Percentiles rank a stretch among this genome's conserved stretches.
These are phyloP conservation scores for Cyanistes caeruleus DNA, from an alignment of 2,113 vertebrate species.

Conservation along the genomic window DNA sequence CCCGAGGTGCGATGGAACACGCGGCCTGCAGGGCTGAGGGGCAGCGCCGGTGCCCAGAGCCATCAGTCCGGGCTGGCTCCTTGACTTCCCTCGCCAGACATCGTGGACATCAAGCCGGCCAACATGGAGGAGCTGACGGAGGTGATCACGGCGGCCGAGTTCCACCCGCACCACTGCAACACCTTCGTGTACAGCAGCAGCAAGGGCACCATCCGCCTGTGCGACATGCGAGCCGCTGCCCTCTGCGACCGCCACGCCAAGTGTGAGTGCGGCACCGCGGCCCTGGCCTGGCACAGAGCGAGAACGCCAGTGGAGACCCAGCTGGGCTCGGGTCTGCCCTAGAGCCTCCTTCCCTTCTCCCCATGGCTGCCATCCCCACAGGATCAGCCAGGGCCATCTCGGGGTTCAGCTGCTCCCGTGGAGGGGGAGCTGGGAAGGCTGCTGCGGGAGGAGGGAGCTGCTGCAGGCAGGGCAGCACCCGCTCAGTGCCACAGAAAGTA, in stretches of 20 bases:
- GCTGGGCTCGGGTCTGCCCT: not conserved
- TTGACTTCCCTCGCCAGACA: constrained; percentile 86
- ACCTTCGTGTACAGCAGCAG: constrained; percentile 98
- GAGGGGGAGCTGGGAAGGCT: not conserved
- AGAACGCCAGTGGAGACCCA: rapidly evolving
- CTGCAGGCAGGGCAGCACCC: rapidly evolving
- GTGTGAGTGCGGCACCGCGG: constrained; percentile 76
- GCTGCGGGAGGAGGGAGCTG: not conserved
- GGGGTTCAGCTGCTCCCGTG: rapidly evolving
- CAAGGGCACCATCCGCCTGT: constrained; percentile 94
- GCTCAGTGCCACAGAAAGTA: not conserved
- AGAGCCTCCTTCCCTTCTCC: rapidly evolving
- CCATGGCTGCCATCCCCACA: not conserved
- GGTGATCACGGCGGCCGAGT: constrained; percentile 94
- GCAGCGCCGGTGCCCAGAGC: rapidly evolving
- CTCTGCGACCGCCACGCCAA: constrained; percentile 95
- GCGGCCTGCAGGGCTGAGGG: rapidly evolving
- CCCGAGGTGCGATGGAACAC: no score
- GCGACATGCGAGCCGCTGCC: constrained; percentile 91
- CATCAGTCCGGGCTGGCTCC: not conserved
- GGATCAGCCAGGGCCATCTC: not conserved
- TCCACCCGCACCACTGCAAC: constrained; percentile 94
- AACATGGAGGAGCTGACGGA: constrained; percentile 98
- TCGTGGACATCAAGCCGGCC: constrained; percentile 94
- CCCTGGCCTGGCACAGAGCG: not conserved